Conservation (phyloP, 2,797 vertebrate genomes). For the Garrulus glandarius region DNA sequence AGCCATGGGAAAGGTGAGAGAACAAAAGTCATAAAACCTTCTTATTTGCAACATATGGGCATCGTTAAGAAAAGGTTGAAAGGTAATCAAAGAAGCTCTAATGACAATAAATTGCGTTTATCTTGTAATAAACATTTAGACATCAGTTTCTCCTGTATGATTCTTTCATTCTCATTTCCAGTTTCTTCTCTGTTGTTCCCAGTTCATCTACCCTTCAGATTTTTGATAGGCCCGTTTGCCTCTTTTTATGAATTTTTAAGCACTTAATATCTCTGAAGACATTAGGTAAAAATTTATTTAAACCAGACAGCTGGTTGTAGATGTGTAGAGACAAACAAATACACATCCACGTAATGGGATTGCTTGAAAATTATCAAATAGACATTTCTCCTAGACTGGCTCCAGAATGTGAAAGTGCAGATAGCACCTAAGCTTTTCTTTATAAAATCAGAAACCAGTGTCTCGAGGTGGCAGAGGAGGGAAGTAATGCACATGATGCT, state of each 20-base stretch:
- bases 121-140: conserved; percentile 40
- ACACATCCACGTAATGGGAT: neutral
- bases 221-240: neutral
- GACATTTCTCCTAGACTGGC: neutral
- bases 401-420: neutral
- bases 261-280: neutral
- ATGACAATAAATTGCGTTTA: conserved; percentile 49
- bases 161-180: neutral
- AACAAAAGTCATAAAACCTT: conserved; percentile 36
- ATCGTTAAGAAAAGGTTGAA: conserved; percentile 43
- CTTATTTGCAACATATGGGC: conserved; percentile 38
- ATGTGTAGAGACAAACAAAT: neutral
- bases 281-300: neutral
- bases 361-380: neutral
- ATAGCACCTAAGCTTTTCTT: neutral
- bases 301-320: neutral
- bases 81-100: conserved; percentile 36
- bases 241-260: neutral
- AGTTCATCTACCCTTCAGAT: neutral
- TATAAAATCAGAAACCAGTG: neutral
- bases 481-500: neutral
- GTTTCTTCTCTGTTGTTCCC: neutral
- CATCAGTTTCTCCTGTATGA: neutral
- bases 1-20: conserved; percentile 32
- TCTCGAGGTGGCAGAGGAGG: neutral